Evolutionary conservation across 2,797 vertebrate species (phyloP), one percentile per base, ranked within the genome.

Genomic region (Pseudomugil gertrudae): DNA sequence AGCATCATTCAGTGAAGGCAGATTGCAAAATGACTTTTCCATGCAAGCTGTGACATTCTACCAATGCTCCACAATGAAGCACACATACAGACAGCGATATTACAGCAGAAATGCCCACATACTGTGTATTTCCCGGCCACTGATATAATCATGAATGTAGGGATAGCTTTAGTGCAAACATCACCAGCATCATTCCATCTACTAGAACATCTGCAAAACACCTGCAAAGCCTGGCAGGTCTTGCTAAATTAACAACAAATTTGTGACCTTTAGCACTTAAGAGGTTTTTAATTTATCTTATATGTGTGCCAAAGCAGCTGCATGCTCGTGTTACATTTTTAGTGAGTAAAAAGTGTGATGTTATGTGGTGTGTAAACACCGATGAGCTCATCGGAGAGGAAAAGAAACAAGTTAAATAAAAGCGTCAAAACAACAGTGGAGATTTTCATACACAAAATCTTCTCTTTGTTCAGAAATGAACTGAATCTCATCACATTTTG

Each of bases 161-260:
- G 35, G 35, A 66, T 33, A 43, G 8, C n/a, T 29, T 30, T 64
- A 60, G 56, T 5, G 57, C 65, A 45, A 57, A 27, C 23, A 62
- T 52, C 23, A 69, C 17, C 38, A 40, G 60, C 14, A 59, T 45
- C 26, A 73, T 58, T 51, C 78, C 8, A 1, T 24, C 45, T 13
- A 13, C 72, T 35, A 0, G 33, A 65, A 69, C 45, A 48, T 57
- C 63, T 64, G 2, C 47, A 36, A 36, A 36, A 53, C 61, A 6
- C 40, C 56, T 45, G 24, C 75, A 40, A 27, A 38, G 59, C 38
- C 57, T 23, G 19, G 8, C 68, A 33, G 61, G 23, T 26, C 56
- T 24, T 61, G 35, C 62, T 63, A 66, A 84, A 60, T n/a, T 15
- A 72, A 26, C 26, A 14, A 36, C 59, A 78, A 75, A 82, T 84